phyloP scores from a whole-genome alignment of 2,797 vertebrate species.

The Spheniscus humboldti region DNA sequence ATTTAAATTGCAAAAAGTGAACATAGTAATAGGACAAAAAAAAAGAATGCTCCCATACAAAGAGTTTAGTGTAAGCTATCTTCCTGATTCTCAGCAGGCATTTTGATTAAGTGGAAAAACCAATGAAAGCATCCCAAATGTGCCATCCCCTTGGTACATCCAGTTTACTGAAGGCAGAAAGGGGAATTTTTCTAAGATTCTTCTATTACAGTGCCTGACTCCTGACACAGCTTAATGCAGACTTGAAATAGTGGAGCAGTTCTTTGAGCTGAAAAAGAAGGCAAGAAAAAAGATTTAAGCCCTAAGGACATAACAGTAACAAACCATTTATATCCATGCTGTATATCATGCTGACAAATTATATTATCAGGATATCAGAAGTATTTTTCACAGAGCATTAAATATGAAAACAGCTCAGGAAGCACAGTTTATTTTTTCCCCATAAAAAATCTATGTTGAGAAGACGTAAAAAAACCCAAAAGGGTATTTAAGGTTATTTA shows the following conservation, averaged over 20 bases:
- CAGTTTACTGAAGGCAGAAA: background rate
- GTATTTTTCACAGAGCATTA: slow-evolving; percentile 6
- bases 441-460: background rate
- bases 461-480: background rate
- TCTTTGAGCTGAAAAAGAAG: background rate
- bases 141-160: background rate
- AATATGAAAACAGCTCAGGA: background rate
- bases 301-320: background rate
- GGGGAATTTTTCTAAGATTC: background rate
- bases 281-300: background rate
- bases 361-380: background rate
- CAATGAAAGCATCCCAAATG: background rate
- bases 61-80: background rate
- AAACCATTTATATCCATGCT: background rate
- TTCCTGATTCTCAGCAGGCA: background rate
- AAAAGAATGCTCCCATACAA: background rate
- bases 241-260: background rate
- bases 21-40: background rate
- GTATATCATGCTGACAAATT: background rate
- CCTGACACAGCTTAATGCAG: background rate
- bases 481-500: background rate
- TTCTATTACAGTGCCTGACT: background rate
- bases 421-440: background rate
- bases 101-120: background rate
- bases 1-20: background rate